Percentiles rank a stretch among this genome's conserved stretches.
Evolutionary conservation across 2,113 vertebrate species (phyloP).

Genomic region (Eubucco bourcierii): DNA sequence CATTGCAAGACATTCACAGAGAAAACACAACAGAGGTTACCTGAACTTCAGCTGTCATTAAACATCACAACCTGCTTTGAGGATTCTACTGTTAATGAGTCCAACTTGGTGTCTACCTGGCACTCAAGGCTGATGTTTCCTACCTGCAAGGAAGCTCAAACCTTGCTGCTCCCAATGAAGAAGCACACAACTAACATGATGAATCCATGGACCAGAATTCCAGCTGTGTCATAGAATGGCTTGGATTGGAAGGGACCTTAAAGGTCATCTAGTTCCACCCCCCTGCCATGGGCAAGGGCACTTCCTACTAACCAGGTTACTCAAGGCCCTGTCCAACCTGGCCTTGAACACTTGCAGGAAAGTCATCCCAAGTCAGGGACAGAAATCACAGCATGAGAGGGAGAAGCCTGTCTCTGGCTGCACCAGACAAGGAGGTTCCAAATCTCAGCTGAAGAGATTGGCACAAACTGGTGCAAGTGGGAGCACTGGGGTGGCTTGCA

Average conservation of each 20-base stretch:
- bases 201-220: not conserved
- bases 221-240: not conserved
- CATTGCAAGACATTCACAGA: not conserved
- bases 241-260: no score
- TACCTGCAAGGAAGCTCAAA: not conserved
- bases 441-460: not conserved
- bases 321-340: not conserved
- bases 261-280: no score
- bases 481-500: accelerated
- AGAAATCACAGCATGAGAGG: not conserved
- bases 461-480: accelerated
- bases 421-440: not conserved
- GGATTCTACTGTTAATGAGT: not conserved
- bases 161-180: not conserved
- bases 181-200: not conserved
- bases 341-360: no score
- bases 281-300: no score
- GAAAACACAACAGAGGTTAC: not conserved
- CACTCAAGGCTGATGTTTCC: not conserved
- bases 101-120: not conserved
- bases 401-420: not conserved
- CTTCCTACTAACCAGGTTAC: no score
- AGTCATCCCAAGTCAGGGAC: accelerated
- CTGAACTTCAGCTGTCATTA: not conserved
- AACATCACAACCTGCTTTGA: not conserved